Evolutionary conservation across 2,888 invertebrate species (phyloP), one percentile per base, ranked within the genome.

Genomic region (Drosophila infuscata): DNA sequence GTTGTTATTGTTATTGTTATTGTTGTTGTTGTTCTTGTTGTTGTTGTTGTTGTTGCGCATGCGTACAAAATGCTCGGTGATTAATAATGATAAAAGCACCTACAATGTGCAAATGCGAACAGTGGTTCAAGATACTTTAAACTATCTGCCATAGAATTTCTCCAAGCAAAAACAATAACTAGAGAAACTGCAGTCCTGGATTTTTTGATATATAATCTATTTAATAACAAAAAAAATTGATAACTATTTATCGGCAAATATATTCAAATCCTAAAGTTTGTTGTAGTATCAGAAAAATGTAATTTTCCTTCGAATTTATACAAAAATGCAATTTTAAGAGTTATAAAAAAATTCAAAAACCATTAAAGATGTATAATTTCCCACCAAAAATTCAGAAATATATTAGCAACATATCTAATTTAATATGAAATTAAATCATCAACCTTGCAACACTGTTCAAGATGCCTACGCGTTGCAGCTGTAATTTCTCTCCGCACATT

Each of bases 51-150:
- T 71, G 79, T 61, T 85, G 89, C 81, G 81, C 88, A 83, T 87
- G 90, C 86, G 84, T 82, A 88, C 88, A 90, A 90, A 88, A 88
- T 84, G 88, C 90, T 87, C 54, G 79, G 84, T 88, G 88, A 88
- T 88, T 88, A 88, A 88, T 88, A 88, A 89, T 87, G 89, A 90
- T 84, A 88, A 88, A 81, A 90, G 81, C 88, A 68, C 78, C 86
- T 69, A 81, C 85, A 83, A 86, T 59, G 68, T 15, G 8, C 6
- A 69, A 64, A 38, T 33, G 79, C 43, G n/a, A 6, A 83, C 86
- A 79, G 83, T 84, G 83, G 75, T 36, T 15, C 9, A 4, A 75
- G 41, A 48, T 61, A 43, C 46, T 15, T 32, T 25, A 41, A 53
- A 43, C 41, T 33, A 60, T 46, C 6, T 38, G 3, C 3, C 1